A percentile compares a stretch with the other conserved stretches of the same genome.
Conservation (phyloP, 2,113 vertebrate species). For the Donacobius atricapilla region DNA sequence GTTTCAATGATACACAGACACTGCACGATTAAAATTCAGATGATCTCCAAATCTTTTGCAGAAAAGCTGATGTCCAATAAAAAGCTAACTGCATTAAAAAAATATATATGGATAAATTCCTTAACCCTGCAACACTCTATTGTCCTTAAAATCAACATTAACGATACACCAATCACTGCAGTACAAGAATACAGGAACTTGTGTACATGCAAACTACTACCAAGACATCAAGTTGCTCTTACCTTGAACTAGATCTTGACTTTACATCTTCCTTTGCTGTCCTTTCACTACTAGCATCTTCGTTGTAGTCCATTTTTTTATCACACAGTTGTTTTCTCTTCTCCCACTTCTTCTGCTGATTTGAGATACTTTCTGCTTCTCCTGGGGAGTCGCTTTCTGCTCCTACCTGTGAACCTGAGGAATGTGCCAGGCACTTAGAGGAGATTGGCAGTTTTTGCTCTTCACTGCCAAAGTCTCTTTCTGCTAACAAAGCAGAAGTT, state of each 20-base stretch:
- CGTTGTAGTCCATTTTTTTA: slow-evolving; percentile 19
- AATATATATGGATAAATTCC: neutral
- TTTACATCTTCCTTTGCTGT: slow-evolving; percentile 65
- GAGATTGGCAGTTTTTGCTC: slow-evolving; percentile 60
- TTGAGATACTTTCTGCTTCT: slow-evolving; percentile 19
- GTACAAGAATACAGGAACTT: neutral
- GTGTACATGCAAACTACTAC: neutral
- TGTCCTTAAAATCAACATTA: neutral
- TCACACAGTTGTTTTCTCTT: slow-evolving; percentile 51
- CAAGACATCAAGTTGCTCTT: slow-evolving; percentile 5
- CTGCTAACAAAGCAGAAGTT: slow-evolving; percentile 43
- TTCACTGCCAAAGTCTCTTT: slow-evolving; percentile 44
- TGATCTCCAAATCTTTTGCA: neutral
- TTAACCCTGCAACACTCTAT: neutral
- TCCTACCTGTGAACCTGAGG: slow-evolving; percentile 64
- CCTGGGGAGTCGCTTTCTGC: slow-evolving; percentile 25
- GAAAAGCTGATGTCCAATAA: neutral
- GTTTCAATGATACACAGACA: neutral
- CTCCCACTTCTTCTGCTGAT: slow-evolving; percentile 64
- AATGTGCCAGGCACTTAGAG: slow-evolving; percentile 80
- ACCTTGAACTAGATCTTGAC: slow-evolving; percentile 70
- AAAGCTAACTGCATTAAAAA: neutral
- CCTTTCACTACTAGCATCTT: slow-evolving; percentile 41
- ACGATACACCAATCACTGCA: neutral
- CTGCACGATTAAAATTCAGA: neutral